Conservation (phyloP, 1,140 invertebrate genomes). For the Laodelphax striatellus region DNA sequence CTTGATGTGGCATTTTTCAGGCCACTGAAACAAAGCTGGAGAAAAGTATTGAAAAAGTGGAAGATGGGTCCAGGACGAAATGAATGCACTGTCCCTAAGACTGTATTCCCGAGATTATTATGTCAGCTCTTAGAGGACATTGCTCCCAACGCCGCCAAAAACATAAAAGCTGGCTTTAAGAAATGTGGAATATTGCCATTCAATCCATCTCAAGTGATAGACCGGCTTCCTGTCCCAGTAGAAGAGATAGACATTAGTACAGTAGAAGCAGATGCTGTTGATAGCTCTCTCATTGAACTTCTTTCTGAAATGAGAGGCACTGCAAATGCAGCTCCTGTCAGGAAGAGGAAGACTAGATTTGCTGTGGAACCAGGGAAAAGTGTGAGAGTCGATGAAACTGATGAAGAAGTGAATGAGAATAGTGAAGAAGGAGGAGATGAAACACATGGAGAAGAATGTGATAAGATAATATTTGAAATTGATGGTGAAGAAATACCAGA, state of each 20-base stretch:
- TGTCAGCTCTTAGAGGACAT: slow-evolving; percentile 16
- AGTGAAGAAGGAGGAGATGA: not conserved
- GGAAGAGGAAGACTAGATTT: not conserved
- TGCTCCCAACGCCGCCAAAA: slow-evolving; percentile 14
- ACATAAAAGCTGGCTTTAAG: slow-evolving; percentile 22
- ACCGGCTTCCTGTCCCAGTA: not conserved
- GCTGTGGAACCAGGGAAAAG: not conserved
- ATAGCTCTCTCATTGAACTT: not conserved
- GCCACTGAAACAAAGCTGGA: slow-evolving; percentile 31
- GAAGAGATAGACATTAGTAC: not conserved
- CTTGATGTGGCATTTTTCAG: slow-evolving; percentile 33
- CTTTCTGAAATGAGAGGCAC: not conserved
- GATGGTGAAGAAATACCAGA: not conserved
- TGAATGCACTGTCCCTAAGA: slow-evolving; percentile 18
- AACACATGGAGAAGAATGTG: not conserved
- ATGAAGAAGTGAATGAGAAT: not conserved
- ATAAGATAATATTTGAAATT: too few relatives aligned
- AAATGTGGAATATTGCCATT: slow-evolving; percentile 23
- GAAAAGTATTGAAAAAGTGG: slow-evolving; percentile 27
- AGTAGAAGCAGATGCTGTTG: not conserved
- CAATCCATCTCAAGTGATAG: slow-evolving; percentile 18
- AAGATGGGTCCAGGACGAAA: slow-evolving; percentile 21
- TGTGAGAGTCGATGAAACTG: not conserved
- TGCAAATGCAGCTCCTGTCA: not conserved
- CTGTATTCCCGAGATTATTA: slow-evolving; percentile 21